Evolutionary conservation across 2,113 vertebrate genomes (phyloP), one percentile per base, ranked within the genome.

Genomic region (Cololabis saira): DNA sequence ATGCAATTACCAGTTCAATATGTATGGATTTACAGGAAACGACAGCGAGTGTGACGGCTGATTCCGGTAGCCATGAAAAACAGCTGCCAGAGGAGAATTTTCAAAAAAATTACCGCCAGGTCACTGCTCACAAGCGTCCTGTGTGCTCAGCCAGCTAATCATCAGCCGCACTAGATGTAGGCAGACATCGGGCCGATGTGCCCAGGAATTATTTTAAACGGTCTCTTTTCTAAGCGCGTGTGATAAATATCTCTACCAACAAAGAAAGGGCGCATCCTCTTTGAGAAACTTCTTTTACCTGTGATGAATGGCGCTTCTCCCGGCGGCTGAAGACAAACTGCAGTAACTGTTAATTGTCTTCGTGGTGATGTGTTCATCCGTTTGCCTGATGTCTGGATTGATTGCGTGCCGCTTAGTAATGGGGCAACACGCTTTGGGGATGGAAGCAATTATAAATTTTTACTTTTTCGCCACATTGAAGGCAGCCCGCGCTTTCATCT

Each of bases 381-480:
- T 81, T 78, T 53, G 57, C 51, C 63, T 71, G 60, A 71, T 74
- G 76, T 82, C 80, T 61, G 61, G 50, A 61, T 72, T 63, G 73
- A 76, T 74, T 69, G 70, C 33, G 43, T 45, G 70, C 73, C 73
- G 61, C 61, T 62, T 62, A 51, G 51, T 72, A 65, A 56, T 63
- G 73, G 73, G 72, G 72, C 63, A 37, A 62, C 33, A 14, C 54
- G 59, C 82, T 69, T 72, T 13, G 19, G 79, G 81, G 61, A 72
- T 77, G 77, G 77, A 76, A 72, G 77, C 80, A 89, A 90, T 90
- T 90, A 83, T 83, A 84, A 82, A 82, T 37, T 73, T 86, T 79
- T 16, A 2, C 12, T 44, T 44, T 44, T 44, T 60, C 65, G 83
- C 84, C 79, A 83, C 30, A 15, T 51, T 17, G 48, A 62, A 49